A percentile compares a stretch with the other conserved stretches of the same genome.
Evolutionary conservation across 1,140 invertebrate genomes (phyloP).

Genomic region (Rhyacophila brunnea): DNA sequence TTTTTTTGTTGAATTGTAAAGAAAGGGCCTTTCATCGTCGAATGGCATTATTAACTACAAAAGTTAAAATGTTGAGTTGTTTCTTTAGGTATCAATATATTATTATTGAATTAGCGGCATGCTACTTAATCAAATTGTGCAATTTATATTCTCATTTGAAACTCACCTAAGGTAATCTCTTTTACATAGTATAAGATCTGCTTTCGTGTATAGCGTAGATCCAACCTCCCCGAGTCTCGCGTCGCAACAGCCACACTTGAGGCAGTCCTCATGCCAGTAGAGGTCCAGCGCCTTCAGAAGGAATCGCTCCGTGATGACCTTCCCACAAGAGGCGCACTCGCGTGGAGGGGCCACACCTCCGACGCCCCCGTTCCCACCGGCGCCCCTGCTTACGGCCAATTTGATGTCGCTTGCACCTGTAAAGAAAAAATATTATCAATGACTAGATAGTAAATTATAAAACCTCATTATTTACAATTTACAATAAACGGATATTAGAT

Average conservation of each 20-base stretch:
- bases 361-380: constrained; percentile 40
- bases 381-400: constrained; percentile 36
- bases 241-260: constrained; percentile 92
- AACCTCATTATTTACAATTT: neutral
- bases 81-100: too few relatives aligned
- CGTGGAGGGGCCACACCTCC: constrained; percentile 46
- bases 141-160: too few relatives aligned
- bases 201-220: constrained; percentile 88
- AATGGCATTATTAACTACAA: too few relatives aligned
- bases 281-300: constrained; percentile 79
- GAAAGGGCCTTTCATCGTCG: too few relatives aligned
- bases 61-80: too few relatives aligned
- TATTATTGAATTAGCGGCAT: too few relatives aligned
- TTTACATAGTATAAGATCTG: constrained; percentile 89
- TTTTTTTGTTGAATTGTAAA: too few relatives aligned
- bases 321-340: constrained; percentile 75
- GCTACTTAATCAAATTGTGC: too few relatives aligned
- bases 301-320: constrained; percentile 72
- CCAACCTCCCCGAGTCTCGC: constrained; percentile 90
- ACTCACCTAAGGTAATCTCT: constrained; percentile 87
- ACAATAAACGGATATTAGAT: too few relatives aligned
- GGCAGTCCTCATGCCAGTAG: constrained; percentile 93
- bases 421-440: constrained; percentile 3
- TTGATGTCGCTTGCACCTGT: constrained; percentile 52
- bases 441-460: neutral